Evolutionary conservation across 2,888 invertebrate genomes (phyloP), one percentile per base, ranked within the genome.

Genomic region (Euspilapteryx auroguttella): DNA sequence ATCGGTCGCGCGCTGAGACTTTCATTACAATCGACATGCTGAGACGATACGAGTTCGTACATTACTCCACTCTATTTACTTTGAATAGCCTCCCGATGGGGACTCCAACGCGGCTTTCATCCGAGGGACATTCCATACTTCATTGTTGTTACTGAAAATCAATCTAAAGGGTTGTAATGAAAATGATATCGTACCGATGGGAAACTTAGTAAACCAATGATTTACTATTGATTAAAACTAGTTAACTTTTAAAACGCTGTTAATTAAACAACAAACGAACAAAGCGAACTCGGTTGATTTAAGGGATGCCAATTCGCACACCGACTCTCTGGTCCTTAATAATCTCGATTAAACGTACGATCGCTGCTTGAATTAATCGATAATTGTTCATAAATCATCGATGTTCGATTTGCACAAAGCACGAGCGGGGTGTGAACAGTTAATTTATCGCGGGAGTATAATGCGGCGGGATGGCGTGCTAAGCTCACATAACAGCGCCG

Each of bases 281-380:
- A 21, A 27, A 30, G n/a, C n/a, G n/a, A n/a, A 42, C 38, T 32
- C 33, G 33, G 38, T 45, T 56, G 58, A 65, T 64, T 62, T 62
- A 63, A 45, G 34, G 36, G 37, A 49, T 45, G 51, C 52, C 55
- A 45, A 40, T 46, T 47, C 45, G 38, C 45, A 43, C 55, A 55
- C 49, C 47, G 49, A 47, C 44, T 42, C 48, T 42, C 47, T 42
- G 43, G 46, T 54, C 55, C 50, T 66, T 58, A 63, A 61, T 66
- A 68, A 66, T 64, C 53, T 55, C 57, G 63, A 59, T 62, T 61
- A 64, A 68, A 73, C 55, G 66, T 68, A 69, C 68, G 64, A 63
- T 46, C 58, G 71, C 73, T 69, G 73, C 73, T 73, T 75, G 75
- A 71, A 75, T 75, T 75, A 73, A 75, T 73, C 75, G 75, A 62